Base-by-base conservation (phyloP, 2,888 invertebrate genomes). In the Lymantria monacha region DNA sequence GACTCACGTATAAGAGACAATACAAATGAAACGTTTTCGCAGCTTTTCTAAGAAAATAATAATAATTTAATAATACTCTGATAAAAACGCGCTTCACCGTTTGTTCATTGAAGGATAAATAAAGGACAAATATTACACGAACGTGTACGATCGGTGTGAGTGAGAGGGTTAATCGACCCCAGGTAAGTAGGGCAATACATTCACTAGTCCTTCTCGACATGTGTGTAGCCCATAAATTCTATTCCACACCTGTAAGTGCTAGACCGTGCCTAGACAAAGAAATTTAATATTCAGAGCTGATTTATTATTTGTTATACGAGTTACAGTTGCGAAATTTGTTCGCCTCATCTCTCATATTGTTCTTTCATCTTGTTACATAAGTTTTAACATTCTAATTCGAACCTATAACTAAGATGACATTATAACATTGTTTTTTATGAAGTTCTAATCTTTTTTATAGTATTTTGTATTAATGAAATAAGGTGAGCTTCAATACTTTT, bases 191-290 rank as follows among this genome's bases (percentile, higher is more conserved):
- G 79, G 81, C 81, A 83, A 85, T 85, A 84, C 83, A 83, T 84
- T 81, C 76, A 74, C 69, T 72, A 68, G 69, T 80, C 82, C 81
- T 79, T 79, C 71, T 75, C 74, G 67, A 72, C 85, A 85, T 77
- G 77, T 85, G 84, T 76, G 79, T 72, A 74, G 68, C 72, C 68
- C 81, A 83, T 87, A 87, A 87, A 87, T 86, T 79, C 82, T 74
- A 70, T 61, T 64, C 74, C 82, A 74, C 85, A 87, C 86, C 87
- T 87, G 85, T 77, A 82, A 82, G 81, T 77, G 76, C 81, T 79
- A 81, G 85, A 84, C 85, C 75, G 80, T 63, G 72, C 72, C 74
- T 80, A 81, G 82, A 85, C 84, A 85, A 83, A 85, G 83, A 84
- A 82, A 83, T 81, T 80, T 82, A 81, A 82, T 84, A 79, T 79